Percentiles rank a stretch among this genome's conserved stretches.
Conservation (phyloP, 2,113 vertebrate genomes). For the Malurus elegans region DNA sequence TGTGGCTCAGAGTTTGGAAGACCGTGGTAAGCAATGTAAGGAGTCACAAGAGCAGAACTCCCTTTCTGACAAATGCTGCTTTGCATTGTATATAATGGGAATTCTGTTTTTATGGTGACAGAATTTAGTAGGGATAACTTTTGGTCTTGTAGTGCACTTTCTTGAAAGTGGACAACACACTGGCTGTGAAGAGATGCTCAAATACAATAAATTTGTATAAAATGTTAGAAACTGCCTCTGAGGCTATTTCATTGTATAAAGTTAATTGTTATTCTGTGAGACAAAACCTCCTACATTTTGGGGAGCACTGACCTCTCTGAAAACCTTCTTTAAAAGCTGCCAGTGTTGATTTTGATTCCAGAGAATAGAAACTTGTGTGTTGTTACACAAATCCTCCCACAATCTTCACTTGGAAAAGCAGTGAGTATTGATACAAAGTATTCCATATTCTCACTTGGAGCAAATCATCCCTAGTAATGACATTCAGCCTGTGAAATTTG, state of each 20-base stretch:
- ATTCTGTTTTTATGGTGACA: neutral
- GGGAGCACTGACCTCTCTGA: neutral
- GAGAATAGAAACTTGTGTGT: neutral
- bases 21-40: accelerated
- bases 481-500: neutral
- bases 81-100: neutral
- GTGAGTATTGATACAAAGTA: neutral
- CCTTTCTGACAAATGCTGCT: neutral
- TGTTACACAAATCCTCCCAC: neutral
- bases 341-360: neutral
- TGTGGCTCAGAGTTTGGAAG: neutral
- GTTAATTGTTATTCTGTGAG: neutral
- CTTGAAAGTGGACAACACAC: neutral
- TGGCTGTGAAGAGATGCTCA: neutral
- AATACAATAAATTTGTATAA: neutral
- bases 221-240: neutral
- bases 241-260: neutral
- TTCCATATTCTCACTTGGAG: neutral
- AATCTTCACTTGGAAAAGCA: neutral
- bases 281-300: accelerated
- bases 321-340: neutral
- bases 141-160: neutral
- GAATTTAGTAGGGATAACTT: neutral
- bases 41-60: neutral
- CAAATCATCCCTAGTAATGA: neutral